Conservation (phyloP, 2,888 invertebrate genomes). For the Falcaria lacertinaria region DNA sequence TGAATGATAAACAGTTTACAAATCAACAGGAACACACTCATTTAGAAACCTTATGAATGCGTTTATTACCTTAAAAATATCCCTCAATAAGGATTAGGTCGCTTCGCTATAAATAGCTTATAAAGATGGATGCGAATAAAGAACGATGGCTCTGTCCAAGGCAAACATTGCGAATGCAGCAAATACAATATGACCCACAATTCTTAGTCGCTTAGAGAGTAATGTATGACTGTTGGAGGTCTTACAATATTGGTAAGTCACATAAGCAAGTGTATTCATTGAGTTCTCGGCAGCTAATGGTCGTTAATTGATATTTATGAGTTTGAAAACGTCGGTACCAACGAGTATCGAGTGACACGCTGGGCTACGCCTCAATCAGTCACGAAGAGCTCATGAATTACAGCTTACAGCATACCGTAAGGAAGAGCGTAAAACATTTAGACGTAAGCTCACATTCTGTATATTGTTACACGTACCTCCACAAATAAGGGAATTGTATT, state of each 20-base stretch:
- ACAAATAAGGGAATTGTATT: too few relatives aligned
- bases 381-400: conserved; percentile 5
- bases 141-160: conserved; percentile 36
- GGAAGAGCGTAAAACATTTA: too few relatives aligned
- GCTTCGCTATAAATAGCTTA: too few relatives aligned
- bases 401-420: too few relatives aligned
- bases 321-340: conserved; percentile 45
- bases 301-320: conserved; percentile 66
- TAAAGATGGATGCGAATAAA: conserved; percentile 20
- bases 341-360: conserved; percentile 47
- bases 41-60: conserved; percentile 19
- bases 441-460: too few relatives aligned
- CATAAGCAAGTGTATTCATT: conserved; percentile 32
- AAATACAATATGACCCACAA: conserved; percentile 18
- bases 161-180: conserved; percentile 27
- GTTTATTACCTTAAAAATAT: too few relatives aligned
- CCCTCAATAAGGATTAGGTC: too few relatives aligned
- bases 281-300: conserved; percentile 35
- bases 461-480: too few relatives aligned
- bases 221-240: conserved; percentile 12
- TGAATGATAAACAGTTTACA: too few relatives aligned
- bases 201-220: conserved; percentile 1
- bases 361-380: conserved; percentile 43
- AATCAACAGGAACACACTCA: not conserved
- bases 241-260: conserved; percentile 24